phyloP scores from a whole-genome alignment of 53 echinoderm and acorn worm genomes.

The Astropecten irregularis region DNA sequence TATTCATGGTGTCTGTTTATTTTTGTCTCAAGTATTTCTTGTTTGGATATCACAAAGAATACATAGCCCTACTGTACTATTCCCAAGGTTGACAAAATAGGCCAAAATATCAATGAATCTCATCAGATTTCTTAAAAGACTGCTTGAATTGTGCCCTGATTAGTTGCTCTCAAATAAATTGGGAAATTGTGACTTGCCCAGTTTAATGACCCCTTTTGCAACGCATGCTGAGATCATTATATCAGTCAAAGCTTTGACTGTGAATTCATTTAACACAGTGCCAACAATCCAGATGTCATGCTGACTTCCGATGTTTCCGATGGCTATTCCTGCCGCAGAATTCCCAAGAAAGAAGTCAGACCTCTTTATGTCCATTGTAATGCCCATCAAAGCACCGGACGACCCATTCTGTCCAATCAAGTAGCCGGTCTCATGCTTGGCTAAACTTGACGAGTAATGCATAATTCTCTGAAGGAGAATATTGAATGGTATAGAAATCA shows the following conservation, averaged over 20 bases:
- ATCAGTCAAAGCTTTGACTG: neutral
- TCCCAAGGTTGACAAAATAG: too few species aligned
- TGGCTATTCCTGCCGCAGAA: constrained; percentile 23
- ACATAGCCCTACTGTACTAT: too few species aligned
- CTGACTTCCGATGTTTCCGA: constrained; percentile 36
- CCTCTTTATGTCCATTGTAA: neutral
- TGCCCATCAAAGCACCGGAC: neutral
- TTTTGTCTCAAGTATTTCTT: too few species aligned
- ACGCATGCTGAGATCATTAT: neutral
- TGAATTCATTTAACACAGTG: neutral
- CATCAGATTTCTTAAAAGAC: constrained; percentile 11
- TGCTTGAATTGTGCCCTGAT: too few species aligned
- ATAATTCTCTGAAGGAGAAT: constrained; percentile 9
- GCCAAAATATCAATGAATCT: too few species aligned
- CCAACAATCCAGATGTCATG: constrained; percentile 13
- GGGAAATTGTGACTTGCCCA: constrained; percentile 2
- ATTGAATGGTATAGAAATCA: constrained; percentile 2
- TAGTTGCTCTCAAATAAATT: too few species aligned
- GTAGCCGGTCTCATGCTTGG: constrained; percentile 1
- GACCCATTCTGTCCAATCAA: neutral
- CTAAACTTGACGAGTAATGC: neutral
- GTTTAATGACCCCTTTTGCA: neutral
- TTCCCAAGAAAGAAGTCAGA: neutral
- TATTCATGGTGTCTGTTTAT: too few species aligned
- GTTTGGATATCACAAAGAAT: too few species aligned